Percentiles rank a stretch among this genome's conserved stretches.
These are phyloP conservation scores for Lithosia quadra DNA, from an alignment of 2,888 invertebrate genomes.

Conservation along the genomic window DNA sequence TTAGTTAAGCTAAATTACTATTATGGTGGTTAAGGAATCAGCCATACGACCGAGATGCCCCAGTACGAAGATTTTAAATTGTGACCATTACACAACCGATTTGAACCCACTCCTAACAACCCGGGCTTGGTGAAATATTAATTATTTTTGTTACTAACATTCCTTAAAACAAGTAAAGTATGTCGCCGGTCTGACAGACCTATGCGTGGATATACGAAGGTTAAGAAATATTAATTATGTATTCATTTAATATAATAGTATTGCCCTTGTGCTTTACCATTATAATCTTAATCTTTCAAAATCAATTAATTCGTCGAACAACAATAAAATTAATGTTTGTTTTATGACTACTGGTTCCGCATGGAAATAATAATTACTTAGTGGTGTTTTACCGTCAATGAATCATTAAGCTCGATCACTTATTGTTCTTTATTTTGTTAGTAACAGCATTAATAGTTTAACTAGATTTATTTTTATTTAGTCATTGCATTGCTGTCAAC, in stretches of 20 bases:
- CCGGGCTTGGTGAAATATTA: no score
- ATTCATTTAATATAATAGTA: not conserved
- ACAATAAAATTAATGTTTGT: constrained; percentile 1
- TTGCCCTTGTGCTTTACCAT: not conserved
- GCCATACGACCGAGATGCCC: no score
- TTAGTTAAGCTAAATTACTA: no score
- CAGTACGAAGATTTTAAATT: no score
- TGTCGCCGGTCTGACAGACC: not conserved
- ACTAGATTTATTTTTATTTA: no score
- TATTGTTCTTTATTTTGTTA: not conserved
- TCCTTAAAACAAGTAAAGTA: no score
- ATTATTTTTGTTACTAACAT: no score
- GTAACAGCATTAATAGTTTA: not conserved
- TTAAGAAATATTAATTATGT: not conserved
- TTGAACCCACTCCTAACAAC: no score
- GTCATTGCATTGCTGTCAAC: not conserved
- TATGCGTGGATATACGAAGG: not conserved
- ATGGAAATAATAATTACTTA: not conserved
- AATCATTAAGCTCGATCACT: not conserved
- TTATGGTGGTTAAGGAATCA: no score
- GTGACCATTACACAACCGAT: no score
- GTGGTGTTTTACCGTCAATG: not conserved
- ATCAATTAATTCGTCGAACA: not conserved
- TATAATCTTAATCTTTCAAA: not conserved
- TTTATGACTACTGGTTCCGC: not conserved